phyloP scores from a whole-genome alignment of 2,888 invertebrate genomes.

The Trichopoda pennipes region DNA sequence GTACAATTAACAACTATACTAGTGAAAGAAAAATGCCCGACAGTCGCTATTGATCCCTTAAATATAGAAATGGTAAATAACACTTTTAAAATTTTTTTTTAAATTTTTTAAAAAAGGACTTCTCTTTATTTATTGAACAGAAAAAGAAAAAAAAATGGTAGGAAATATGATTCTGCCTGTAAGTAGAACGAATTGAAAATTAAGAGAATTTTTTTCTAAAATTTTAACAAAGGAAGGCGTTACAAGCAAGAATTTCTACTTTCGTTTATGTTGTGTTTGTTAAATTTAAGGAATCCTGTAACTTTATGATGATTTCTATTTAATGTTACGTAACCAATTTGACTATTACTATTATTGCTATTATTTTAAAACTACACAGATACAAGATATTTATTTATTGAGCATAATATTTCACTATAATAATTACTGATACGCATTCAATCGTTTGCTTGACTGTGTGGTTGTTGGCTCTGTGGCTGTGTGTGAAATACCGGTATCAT shows the following conservation, averaged over 20 bases:
- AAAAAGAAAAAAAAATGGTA: not conserved
- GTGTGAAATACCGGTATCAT: slow-evolving; percentile 26
- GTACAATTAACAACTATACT: not conserved
- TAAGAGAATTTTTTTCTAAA: slow-evolving; percentile 30
- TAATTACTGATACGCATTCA: slow-evolving; percentile 65
- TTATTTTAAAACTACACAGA: slow-evolving; percentile 22
- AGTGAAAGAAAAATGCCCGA: not conserved
- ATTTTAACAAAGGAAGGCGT: slow-evolving; percentile 50
- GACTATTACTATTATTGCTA: slow-evolving; percentile 16
- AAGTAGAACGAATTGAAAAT: slow-evolving; percentile 27
- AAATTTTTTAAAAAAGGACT: too few species aligned
- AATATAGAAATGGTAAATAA: slow-evolving; percentile 12
- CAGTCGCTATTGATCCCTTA: slow-evolving; percentile 6
- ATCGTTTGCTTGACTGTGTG: slow-evolving; percentile 38
- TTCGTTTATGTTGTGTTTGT: slow-evolving; percentile 13
- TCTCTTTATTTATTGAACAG: slow-evolving; percentile 37
- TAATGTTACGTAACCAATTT: slow-evolving; percentile 63
- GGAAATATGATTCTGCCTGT: slow-evolving; percentile 45
- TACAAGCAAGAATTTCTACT: slow-evolving; percentile 37
- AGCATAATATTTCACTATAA: slow-evolving; percentile 62
- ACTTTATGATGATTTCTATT: slow-evolving; percentile 34
- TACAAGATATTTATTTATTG: slow-evolving; percentile 33
- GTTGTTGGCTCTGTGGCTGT: not conserved
- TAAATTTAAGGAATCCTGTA: slow-evolving; percentile 33
- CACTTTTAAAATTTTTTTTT: too few species aligned